Evolutionary conservation across 2,797 vertebrate genomes (phyloP).

Genomic region (Decapterus maruadsi): DNA sequence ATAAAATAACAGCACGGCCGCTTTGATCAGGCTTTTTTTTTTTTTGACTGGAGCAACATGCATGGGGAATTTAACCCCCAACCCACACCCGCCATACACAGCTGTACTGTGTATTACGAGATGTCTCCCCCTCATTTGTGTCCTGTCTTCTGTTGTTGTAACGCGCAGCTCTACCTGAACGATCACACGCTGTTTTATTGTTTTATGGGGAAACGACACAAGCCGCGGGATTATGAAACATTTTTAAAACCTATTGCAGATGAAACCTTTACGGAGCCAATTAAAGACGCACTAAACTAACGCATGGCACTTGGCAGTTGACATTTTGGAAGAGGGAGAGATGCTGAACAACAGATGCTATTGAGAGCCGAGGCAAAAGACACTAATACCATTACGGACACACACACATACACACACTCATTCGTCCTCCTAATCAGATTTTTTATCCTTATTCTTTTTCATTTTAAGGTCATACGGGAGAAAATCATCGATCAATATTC

Average conservation of each 20-base stretch:
- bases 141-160: constrained; percentile 19
- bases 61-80: constrained; percentile 23
- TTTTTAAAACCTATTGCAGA: constrained; percentile 42
- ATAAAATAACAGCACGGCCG: constrained; percentile 35
- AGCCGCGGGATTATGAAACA: constrained; percentile 25
- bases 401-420: background rate
- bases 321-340: constrained; percentile 60
- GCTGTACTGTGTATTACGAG: background rate
- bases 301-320: constrained; percentile 48
- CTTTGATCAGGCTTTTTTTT: constrained; percentile 38
- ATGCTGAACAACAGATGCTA: constrained; percentile 37
- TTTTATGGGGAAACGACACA: constrained; percentile 23
- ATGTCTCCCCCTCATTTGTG: background rate
- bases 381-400: constrained; percentile 29
- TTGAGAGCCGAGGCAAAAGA: constrained; percentile 35
- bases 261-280: constrained; percentile 58
- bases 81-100: background rate
- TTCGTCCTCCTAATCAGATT: constrained; percentile 54
- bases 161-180: background rate
- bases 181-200: background rate
- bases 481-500: constrained; percentile 31
- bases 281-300: constrained; percentile 60
- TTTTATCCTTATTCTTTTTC: constrained; percentile 25
- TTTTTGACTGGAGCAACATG: constrained; percentile 10
- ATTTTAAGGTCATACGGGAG: constrained; percentile 29